These are phyloP conservation scores for Amphipoea lucens DNA, from an alignment of 2,888 invertebrate genomes.

Conservation along the genomic window DNA sequence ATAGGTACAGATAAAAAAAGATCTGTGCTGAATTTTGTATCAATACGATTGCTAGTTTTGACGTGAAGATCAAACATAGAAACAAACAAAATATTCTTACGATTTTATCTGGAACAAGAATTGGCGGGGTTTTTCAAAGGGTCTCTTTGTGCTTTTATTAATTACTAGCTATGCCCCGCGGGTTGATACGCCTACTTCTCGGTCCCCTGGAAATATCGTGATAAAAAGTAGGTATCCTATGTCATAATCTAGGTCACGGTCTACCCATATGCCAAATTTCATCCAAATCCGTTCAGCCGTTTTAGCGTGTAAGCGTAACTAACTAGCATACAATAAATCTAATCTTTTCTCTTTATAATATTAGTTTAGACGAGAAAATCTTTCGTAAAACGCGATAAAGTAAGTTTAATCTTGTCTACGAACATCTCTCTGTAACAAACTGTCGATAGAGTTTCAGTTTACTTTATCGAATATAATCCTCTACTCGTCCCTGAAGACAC, in stretches of 20 bases:
- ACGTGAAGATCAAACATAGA: not conserved
- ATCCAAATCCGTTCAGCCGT: not conserved
- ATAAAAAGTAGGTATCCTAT: not conserved
- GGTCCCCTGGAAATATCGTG: not conserved
- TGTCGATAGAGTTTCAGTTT: slow-evolving; percentile 26
- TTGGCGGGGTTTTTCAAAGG: not conserved
- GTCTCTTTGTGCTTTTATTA: not conserved
- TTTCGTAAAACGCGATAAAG: not conserved
- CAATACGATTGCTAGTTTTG: not conserved
- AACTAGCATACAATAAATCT: not conserved
- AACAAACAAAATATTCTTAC: not conserved
- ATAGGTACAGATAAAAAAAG: not conserved
- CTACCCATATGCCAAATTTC: not conserved
- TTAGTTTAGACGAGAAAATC: not conserved
- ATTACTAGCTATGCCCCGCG: not conserved
- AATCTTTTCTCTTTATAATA: not conserved
- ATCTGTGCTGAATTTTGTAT: not conserved
- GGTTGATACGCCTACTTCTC: not conserved
- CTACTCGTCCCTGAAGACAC: slow-evolving; percentile 22
- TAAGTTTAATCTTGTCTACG: not conserved
- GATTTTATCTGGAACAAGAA: not conserved
- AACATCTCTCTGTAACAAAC: slow-evolving; percentile 18
- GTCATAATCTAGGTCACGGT: not conserved
- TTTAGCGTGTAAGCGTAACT: not conserved
- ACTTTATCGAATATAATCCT: slow-evolving; percentile 37